These are phyloP conservation scores for Entomobrya multifasciata DNA, from an alignment of 2,888 invertebrate genomes.

Conservation along the genomic window DNA sequence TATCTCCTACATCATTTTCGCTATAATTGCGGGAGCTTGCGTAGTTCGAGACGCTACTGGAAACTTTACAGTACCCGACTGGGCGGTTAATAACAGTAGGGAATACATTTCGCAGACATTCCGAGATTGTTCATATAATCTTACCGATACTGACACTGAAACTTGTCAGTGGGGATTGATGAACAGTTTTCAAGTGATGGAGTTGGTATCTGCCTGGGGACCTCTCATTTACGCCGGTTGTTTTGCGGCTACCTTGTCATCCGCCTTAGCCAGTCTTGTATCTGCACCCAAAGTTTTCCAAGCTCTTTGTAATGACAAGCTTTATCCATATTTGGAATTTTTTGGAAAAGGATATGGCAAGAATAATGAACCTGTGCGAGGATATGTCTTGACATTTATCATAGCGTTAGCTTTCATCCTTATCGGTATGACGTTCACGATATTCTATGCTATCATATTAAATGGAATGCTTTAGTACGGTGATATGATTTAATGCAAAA, in stretches of 20 bases:
- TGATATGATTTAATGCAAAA: background rate
- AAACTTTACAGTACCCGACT: slow-evolving; percentile 83
- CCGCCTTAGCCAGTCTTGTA: slow-evolving; percentile 96
- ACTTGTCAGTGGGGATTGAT: slow-evolving; percentile 88
- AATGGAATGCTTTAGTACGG: no score
- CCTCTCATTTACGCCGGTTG: slow-evolving; percentile 97
- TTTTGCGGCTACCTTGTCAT: slow-evolving; percentile 97
- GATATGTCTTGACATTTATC: slow-evolving; percentile 94
- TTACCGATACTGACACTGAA: slow-evolving; percentile 82
- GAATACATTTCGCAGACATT: slow-evolving; percentile 59
- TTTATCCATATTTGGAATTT: slow-evolving; percentile 95
- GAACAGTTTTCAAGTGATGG: slow-evolving; percentile 85
- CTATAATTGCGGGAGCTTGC: slow-evolving; percentile 87
- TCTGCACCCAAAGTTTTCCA: slow-evolving; percentile 95
- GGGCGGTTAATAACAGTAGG: slow-evolving; percentile 79
- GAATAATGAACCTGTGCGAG: slow-evolving; percentile 87
- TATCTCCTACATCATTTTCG: slow-evolving; percentile 92
- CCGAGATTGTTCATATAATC: slow-evolving; percentile 69
- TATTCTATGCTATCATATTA: background rate
- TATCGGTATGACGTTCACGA: slow-evolving; percentile 86
- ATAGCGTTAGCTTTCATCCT: slow-evolving; percentile 92
- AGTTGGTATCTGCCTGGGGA: slow-evolving; percentile 90
- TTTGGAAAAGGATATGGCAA: slow-evolving; percentile 96
- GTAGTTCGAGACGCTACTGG: slow-evolving; percentile 89
- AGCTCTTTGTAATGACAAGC: slow-evolving; percentile 95